Evolutionary conservation across 2,113 vertebrate genomes (phyloP), one percentile per base, ranked within the genome.

Genomic region (Orthonyx spaldingii): DNA sequence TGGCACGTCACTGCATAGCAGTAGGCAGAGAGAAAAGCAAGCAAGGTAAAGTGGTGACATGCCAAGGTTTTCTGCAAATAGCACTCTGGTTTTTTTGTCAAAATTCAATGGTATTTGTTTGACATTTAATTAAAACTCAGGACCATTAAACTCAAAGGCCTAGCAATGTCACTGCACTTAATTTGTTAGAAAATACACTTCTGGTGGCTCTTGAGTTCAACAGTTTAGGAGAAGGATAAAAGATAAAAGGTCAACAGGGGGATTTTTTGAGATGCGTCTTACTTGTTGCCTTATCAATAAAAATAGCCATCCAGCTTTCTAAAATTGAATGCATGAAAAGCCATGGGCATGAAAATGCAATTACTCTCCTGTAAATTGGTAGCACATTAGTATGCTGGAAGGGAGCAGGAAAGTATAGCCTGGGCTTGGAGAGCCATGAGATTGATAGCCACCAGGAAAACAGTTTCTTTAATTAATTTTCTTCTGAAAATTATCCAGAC

Each of bases 51-150:
- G 53, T 69, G 88, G 84, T 82, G 77, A 91, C 78, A 92, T 65
- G 47, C 42, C 23, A 35, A 89, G 88, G 56, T 89, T 96, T 95
- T 90, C 76, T 71, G 79, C 47, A 96, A 96, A 90, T 89, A 95
- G n/a, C 63, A 89, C 33, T 69, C 57, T 96, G 71, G 56, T 3
- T 83, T 97, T 94, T 82, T 95, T 69, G 79, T 84, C 78, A 93
- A 72, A 95, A 95, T 59, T 79, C 91, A 95, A 78, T 93, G 81
- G 82, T 95, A 93, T 97, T 97, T 96, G 60, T 92, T 70, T 96
- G 95, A 97, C 95, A 96, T 97, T 96, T 97, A 97, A 97, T 97
- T 97, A 97, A 96, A 96, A 89, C 77, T 57, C 71, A 66, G 78
- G 55, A 50, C 30, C 50, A 64, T 87, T 87, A 91, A 95, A 94